Percentiles rank a stretch among this genome's conserved stretches.
These are phyloP conservation scores for Aptenodytes patagonicus DNA, from an alignment of 2,113 vertebrate genomes.

Conservation along the genomic window DNA sequence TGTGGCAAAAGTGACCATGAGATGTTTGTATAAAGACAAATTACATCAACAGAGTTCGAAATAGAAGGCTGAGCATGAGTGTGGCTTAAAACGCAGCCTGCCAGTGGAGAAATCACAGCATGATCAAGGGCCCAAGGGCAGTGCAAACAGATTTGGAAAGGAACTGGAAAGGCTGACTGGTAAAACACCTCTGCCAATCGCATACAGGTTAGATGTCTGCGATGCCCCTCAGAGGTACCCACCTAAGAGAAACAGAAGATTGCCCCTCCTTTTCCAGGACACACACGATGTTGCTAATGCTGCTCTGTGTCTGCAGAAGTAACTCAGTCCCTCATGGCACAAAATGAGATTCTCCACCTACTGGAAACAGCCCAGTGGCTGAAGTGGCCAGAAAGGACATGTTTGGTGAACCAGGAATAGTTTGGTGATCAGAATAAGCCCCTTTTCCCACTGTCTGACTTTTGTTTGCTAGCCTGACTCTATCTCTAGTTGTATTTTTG, in stretches of 20 bases:
- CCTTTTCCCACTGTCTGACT: neutral
- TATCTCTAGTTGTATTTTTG: neutral
- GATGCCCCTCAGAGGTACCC: neutral
- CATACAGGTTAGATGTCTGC: neutral
- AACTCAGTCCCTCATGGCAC: neutral
- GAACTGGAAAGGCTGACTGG: neutral
- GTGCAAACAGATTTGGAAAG: neutral
- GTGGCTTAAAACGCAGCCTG: neutral
- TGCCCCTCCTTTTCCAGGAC: neutral
- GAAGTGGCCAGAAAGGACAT: neutral
- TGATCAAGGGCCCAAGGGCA: neutral
- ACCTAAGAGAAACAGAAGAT: neutral
- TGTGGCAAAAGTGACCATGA: slow-evolving; percentile 11
- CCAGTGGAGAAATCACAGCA: neutral
- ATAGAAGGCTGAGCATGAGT: neutral
- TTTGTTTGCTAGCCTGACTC: neutral
- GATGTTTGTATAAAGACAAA: slow-evolving; percentile 30
- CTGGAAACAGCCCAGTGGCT: neutral
- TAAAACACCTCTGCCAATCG: neutral
- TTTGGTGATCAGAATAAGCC: neutral
- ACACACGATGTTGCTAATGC: neutral
- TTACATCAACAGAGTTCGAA: neutral
- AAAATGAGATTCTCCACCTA: neutral
- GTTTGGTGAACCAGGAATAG: neutral
- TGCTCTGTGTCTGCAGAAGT: neutral